These are phyloP conservation scores for Sceloporus undulatus DNA, from an alignment of 2,113 vertebrate species.

Conservation along the genomic window DNA sequence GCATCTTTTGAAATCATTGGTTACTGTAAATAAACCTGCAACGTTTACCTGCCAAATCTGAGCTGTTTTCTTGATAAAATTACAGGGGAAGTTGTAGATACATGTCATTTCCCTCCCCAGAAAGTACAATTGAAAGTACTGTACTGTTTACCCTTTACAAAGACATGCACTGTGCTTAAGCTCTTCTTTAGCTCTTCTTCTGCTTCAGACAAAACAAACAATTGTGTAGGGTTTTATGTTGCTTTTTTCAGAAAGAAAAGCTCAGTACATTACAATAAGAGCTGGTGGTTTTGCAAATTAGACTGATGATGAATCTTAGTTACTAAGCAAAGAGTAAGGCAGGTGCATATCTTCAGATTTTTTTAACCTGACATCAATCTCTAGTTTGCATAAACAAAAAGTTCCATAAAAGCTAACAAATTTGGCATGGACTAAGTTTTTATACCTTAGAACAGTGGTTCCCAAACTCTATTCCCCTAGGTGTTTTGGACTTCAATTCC, in stretches of 20 bases:
- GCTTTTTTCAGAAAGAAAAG: slow-evolving; percentile 29
- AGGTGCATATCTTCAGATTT: background rate
- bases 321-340: background rate
- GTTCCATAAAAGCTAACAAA: background rate
- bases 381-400: background rate
- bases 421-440: background rate
- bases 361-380: background rate
- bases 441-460: background rate
- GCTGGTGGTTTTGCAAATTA: slow-evolving; percentile 17
- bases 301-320: background rate
- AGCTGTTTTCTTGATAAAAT: slow-evolving; percentile 44
- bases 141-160: slow-evolving; percentile 18
- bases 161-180: slow-evolving; percentile 13
- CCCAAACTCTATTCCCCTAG: no score
- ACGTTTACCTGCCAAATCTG: slow-evolving; percentile 41
- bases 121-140: slow-evolving; percentile 25
- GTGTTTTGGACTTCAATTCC: no score
- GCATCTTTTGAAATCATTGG: slow-evolving; percentile 32
- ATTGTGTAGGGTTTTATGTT: background rate
- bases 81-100: slow-evolving; percentile 20
- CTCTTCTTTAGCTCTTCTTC: slow-evolving; percentile 38
- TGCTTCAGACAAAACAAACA: slow-evolving; percentile 17
- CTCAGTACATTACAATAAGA: background rate
- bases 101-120: slow-evolving; percentile 3
- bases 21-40: slow-evolving; percentile 42